Evolutionary conservation across 2,113 vertebrate species (phyloP).

Genomic region (Holacanthus passer): DNA sequence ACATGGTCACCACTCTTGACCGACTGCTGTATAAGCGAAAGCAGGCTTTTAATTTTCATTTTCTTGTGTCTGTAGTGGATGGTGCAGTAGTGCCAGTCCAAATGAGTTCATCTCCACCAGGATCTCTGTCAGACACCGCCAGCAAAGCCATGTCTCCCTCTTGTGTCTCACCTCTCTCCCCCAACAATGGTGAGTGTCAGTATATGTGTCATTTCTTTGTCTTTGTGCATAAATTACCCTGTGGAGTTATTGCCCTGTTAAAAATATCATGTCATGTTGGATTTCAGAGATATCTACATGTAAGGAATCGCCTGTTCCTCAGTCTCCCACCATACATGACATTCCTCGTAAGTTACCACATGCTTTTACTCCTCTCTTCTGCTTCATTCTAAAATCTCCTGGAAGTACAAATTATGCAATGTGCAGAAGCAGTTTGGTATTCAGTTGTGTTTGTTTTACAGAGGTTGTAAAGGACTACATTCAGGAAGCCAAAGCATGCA

Average conservation of each 20-base stretch:
- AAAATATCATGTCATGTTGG: background rate
- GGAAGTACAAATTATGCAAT: background rate
- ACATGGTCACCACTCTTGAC: background rate
- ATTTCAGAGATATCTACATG: slow-evolving; percentile 60
- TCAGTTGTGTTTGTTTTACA: slow-evolving; percentile 61
- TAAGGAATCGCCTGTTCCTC: slow-evolving; percentile 48
- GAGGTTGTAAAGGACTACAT: slow-evolving; percentile 85
- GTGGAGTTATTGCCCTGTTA: background rate
- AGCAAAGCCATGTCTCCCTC: slow-evolving; percentile 57
- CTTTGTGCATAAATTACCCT: background rate
- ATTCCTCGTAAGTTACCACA: slow-evolving; percentile 57
- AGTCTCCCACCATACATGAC: slow-evolving; percentile 30
- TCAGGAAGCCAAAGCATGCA: slow-evolving; percentile 75
- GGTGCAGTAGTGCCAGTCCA: slow-evolving; percentile 72
- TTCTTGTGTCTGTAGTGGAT: slow-evolving; percentile 54
- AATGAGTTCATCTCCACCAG: slow-evolving; percentile 67
- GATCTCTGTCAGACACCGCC: slow-evolving; percentile 74
- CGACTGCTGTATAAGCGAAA: background rate
- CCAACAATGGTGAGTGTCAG: slow-evolving; percentile 57
- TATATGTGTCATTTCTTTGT: background rate
- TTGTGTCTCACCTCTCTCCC: slow-evolving; percentile 39
- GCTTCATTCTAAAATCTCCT: background rate
- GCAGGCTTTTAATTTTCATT: background rate
- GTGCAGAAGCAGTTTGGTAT: background rate
- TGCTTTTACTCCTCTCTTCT: background rate